A percentile compares a stretch with the other conserved stretches of the same genome.
Conservation (phyloP, 1,140 invertebrate species). For the Cyrtorhinus lividipennis region DNA sequence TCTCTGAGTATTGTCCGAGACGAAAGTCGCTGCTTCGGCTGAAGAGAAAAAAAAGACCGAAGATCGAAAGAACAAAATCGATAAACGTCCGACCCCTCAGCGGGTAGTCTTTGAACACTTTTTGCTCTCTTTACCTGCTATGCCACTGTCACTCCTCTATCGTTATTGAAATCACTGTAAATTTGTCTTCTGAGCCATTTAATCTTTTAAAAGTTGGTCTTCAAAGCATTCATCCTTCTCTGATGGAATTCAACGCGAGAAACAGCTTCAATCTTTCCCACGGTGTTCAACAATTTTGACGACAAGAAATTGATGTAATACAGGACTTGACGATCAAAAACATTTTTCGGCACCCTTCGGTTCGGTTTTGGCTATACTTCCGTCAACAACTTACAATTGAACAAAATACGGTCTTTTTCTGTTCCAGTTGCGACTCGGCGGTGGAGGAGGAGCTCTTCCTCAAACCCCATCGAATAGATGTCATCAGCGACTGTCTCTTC, state of each 20-base stretch:
- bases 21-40: background rate
- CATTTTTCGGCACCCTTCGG: no score
- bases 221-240: no score
- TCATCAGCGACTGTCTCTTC: slow-evolving; percentile 25
- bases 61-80: no score
- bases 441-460: slow-evolving; percentile 13
- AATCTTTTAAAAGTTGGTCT: no score
- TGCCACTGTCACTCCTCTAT: background rate
- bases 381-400: no score
- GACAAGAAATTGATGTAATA: no score
- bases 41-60: background rate
- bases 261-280: no score
- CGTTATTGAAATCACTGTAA: background rate
- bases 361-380: no score
- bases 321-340: no score
- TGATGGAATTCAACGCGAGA: no score
- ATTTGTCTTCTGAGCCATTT: background rate
- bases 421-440: slow-evolving; percentile 24
- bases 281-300: no score
- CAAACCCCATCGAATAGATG: slow-evolving; percentile 21
- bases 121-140: background rate
- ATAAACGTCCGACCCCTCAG: background rate
- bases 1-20: background rate
- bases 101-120: background rate
- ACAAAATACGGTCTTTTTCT: slow-evolving; percentile 3